Evolutionary conservation across 2,797 vertebrate genomes (phyloP).

Genomic region (Myioborus miniatus): DNA sequence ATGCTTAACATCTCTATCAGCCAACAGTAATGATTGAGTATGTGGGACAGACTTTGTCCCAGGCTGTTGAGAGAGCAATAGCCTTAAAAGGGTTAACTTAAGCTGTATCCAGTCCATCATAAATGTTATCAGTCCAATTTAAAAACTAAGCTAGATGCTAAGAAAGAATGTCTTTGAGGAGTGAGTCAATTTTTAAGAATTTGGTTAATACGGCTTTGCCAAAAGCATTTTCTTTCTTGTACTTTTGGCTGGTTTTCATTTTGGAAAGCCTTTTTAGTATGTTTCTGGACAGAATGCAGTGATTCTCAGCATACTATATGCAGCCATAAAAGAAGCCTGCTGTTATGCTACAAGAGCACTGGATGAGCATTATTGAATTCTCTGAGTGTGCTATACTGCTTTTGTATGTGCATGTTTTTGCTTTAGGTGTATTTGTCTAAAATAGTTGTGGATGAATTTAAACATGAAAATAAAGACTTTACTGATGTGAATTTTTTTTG

Average conservation of each 20-base stretch:
- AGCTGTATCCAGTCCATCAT: not conserved
- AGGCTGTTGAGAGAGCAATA: not conserved
- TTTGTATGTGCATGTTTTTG: not conserved
- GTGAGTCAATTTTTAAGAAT: constrained; percentile 3
- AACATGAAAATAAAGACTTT: not conserved
- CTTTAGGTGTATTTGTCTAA: not conserved
- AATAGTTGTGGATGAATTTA: not conserved
- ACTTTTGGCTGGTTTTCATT: not conserved
- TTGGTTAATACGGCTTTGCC: not conserved
- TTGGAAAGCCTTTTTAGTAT: not conserved
- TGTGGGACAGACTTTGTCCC: not conserved
- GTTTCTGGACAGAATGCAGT: not conserved
- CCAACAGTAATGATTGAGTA: not conserved
- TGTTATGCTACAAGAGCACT: not conserved
- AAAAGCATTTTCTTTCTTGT: not conserved
- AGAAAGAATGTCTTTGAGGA: not conserved
- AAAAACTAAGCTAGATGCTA: not conserved
- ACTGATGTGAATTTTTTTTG: not conserved
- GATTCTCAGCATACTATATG: not conserved
- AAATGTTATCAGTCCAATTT: not conserved
- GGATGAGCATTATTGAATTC: not conserved
- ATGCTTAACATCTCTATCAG: not conserved
- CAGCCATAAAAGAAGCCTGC: not conserved
- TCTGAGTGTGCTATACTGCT: not conserved
- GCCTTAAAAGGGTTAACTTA: not conserved